Percentiles rank a stretch among this genome's conserved stretches.
These are phyloP conservation scores for Archivesica marissinica DNA, from an alignment of 1,140 invertebrate species.

Conservation along the genomic window DNA sequence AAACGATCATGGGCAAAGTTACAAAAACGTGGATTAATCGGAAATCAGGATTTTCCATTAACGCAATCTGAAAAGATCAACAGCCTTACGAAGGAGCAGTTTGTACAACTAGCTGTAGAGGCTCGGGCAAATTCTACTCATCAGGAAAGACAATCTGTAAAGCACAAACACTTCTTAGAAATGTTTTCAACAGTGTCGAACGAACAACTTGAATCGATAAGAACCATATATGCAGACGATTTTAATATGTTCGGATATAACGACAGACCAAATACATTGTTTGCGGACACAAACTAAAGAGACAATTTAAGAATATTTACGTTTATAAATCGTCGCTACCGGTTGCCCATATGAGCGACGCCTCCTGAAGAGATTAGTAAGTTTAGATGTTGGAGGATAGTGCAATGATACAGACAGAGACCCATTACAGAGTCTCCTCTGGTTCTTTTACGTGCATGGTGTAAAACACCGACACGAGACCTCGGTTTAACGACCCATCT, in stretches of 20 bases:
- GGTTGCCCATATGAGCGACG: too few relatives aligned
- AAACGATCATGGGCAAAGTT: conserved; percentile 69
- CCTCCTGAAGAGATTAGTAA: too few relatives aligned
- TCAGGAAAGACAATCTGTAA: conserved; percentile 32
- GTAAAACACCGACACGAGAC: too few relatives aligned
- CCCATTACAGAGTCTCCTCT: too few relatives aligned
- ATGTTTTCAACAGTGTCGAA: conserved; percentile 36
- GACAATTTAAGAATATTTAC: too few relatives aligned
- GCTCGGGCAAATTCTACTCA: background rate
- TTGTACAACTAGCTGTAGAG: conserved; percentile 42
- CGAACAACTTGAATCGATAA: conserved; percentile 42
- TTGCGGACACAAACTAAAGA: background rate
- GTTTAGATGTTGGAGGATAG: too few relatives aligned
- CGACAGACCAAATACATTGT: conserved; percentile 26
- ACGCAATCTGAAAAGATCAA: background rate
- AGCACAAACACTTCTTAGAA: conserved; percentile 43
- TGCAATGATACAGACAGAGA: too few relatives aligned
- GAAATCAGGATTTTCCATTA: conserved; percentile 50
- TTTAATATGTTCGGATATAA: conserved; percentile 68
- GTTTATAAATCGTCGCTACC: too few relatives aligned
- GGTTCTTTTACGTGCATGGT: too few relatives aligned
- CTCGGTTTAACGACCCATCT: too few relatives aligned
- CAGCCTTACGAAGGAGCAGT: background rate
- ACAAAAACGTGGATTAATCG: conserved; percentile 69
- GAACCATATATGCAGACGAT: conserved; percentile 55